Evolutionary conservation across 53 echinoderm and acorn worm species (phyloP).

Genomic region (Echinarachnius parma): DNA sequence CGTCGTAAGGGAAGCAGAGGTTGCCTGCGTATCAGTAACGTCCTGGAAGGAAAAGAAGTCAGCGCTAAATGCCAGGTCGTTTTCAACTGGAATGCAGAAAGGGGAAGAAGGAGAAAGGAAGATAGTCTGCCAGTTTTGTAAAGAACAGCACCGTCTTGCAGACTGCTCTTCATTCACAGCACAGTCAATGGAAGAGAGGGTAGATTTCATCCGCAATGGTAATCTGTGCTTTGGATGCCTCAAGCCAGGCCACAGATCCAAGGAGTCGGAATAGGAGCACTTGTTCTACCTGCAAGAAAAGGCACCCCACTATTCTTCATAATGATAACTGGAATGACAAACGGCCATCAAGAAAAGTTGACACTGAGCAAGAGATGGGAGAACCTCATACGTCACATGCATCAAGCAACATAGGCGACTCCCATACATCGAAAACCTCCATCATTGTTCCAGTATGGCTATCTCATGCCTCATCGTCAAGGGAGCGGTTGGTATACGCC

Average conservation of each 20-base stretch:
- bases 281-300: neutral
- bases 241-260: neutral
- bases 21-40: neutral
- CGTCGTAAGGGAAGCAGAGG: neutral
- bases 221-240: conserved; percentile 52
- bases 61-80: neutral
- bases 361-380: too few relatives aligned
- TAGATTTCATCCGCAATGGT: conserved; percentile 22
- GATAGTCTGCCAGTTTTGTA: conserved; percentile 7
- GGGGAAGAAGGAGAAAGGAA: neutral
- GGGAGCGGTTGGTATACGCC: too few relatives aligned
- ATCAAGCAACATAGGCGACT: neutral
- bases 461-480: too few relatives aligned
- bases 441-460: too few relatives aligned
- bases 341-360: too few relatives aligned
- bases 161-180: conserved; percentile 21
- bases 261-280: neutral
- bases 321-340: too few relatives aligned
- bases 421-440: neutral
- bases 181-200: conserved; percentile 7
- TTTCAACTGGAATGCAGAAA: conserved; percentile 1
- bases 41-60: neutral
- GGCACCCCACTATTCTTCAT: conserved; percentile 4
- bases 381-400: too few relatives aligned
- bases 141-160: conserved; percentile 31